These are phyloP conservation scores for Nycteola revayana DNA, from an alignment of 2,888 invertebrate species.

Conservation along the genomic window DNA sequence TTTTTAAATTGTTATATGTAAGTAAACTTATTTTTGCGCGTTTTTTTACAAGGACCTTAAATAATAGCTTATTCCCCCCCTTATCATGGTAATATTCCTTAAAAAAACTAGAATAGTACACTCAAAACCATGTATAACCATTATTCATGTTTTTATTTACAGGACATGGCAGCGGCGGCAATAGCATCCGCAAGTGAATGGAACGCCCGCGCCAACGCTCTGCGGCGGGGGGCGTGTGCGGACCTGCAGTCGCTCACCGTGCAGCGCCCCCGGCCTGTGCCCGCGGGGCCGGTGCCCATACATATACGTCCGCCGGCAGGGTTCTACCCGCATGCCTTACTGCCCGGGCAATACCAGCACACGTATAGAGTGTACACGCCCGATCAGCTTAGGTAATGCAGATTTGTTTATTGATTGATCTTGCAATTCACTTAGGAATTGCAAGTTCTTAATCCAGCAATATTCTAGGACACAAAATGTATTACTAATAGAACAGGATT, in stretches of 20 bases:
- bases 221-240: slow-evolving; percentile 89
- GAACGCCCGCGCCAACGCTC: slow-evolving; percentile 92
- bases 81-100: too few relatives aligned
- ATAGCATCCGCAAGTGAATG: slow-evolving; percentile 93
- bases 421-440: too few relatives aligned
- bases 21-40: too few relatives aligned
- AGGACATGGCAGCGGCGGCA: slow-evolving; percentile 90
- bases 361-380: slow-evolving; percentile 90
- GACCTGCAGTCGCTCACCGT: slow-evolving; percentile 96
- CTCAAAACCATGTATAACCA: too few relatives aligned
- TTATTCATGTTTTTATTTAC: slow-evolving; percentile 19
- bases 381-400: slow-evolving; percentile 84
- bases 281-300: slow-evolving; percentile 36
- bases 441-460: too few relatives aligned
- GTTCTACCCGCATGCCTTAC: slow-evolving; percentile 94
- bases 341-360: slow-evolving; percentile 98
- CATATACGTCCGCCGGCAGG: slow-evolving; percentile 76
- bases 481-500: too few relatives aligned
- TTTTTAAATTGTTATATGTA: too few relatives aligned
- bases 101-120: too few relatives aligned
- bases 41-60: too few relatives aligned
- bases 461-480: too few relatives aligned
- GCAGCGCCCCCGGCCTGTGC: slow-evolving; percentile 85
- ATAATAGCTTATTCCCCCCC: too few relatives aligned
- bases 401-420: too few relatives aligned